Conservation (phyloP, 2,113 vertebrate species). For the Chionomys nivalis region DNA sequence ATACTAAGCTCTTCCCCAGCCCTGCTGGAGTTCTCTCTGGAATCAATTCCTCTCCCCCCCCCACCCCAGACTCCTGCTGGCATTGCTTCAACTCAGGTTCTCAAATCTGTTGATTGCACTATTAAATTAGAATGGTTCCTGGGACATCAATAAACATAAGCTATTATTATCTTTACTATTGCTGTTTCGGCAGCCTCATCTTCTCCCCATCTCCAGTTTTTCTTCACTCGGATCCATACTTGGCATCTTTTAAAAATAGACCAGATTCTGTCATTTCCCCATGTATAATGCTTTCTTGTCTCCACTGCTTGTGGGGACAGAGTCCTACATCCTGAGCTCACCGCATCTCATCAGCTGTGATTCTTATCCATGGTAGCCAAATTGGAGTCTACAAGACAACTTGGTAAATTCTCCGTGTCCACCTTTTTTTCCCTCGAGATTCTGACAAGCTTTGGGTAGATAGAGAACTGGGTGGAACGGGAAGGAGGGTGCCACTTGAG, state of each 20-base stretch:
- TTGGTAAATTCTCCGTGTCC: background rate
- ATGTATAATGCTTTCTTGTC: background rate
- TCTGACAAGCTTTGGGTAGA: background rate
- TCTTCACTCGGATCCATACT: background rate
- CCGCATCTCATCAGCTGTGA: rapidly evolving
- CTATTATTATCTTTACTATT: constrained; percentile 54
- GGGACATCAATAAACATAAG: background rate
- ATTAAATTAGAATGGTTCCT: constrained; percentile 55
- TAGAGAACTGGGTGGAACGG: background rate
- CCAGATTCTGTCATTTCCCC: background rate
- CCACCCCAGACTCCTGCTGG: background rate
- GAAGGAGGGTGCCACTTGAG: background rate
- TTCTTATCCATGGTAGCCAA: rapidly evolving
- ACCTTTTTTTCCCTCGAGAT: background rate
- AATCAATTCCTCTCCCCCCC: background rate
- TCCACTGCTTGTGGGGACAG: background rate
- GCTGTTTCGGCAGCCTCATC: constrained; percentile 31
- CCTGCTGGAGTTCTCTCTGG: background rate
- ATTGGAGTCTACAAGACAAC: background rate
- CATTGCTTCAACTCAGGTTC: background rate
- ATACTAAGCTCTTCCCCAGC: background rate
- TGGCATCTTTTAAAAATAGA: constrained; percentile 58
- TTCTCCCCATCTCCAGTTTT: constrained; percentile 18
- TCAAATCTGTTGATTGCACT: constrained; percentile 32
- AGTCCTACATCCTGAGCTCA: background rate